Conservation (phyloP, 2,797 vertebrate genomes). For the Distichodus sexfasciatus region DNA sequence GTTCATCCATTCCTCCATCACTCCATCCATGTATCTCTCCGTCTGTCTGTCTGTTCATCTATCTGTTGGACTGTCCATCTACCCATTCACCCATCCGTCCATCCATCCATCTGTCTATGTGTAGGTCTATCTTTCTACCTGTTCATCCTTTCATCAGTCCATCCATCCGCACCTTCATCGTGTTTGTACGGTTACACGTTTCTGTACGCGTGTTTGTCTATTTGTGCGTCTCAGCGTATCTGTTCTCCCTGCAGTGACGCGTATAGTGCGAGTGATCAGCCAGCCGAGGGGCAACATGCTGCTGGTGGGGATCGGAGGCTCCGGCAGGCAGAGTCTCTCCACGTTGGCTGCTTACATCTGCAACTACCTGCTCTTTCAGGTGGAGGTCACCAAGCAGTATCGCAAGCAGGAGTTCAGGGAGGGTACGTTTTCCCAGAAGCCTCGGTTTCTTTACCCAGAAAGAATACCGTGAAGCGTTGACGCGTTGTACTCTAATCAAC, state of each 20-base stretch:
- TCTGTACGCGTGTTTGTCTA: conserved; percentile 8
- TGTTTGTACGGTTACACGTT: no score
- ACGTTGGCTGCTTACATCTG: conserved; percentile 83
- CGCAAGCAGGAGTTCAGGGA: conserved; percentile 87
- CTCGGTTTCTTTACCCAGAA: neutral
- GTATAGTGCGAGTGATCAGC: conserved; percentile 83
- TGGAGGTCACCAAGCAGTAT: conserved; percentile 85
- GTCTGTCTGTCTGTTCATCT: no score
- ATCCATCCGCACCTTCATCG: no score
- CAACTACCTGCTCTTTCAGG: conserved; percentile 80
- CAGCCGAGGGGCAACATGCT: conserved; percentile 90
- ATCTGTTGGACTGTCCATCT: no score
- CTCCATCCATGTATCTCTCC: no score
- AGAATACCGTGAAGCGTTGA: neutral
- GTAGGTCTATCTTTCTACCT: no score
- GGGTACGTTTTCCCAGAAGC: no score
- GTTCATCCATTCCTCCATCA: no score
- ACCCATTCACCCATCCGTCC: no score
- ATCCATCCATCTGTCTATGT: no score
- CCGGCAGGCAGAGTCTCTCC: conserved; percentile 84
- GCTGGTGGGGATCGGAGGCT: conserved; percentile 85
- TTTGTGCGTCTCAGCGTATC: conserved; percentile 1
- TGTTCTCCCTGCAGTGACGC: conserved; percentile 64
- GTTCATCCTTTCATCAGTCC: no score
- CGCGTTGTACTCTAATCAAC: no score